Conservation (phyloP, 2,888 invertebrate genomes). For the Melinaea menophilus region DNA sequence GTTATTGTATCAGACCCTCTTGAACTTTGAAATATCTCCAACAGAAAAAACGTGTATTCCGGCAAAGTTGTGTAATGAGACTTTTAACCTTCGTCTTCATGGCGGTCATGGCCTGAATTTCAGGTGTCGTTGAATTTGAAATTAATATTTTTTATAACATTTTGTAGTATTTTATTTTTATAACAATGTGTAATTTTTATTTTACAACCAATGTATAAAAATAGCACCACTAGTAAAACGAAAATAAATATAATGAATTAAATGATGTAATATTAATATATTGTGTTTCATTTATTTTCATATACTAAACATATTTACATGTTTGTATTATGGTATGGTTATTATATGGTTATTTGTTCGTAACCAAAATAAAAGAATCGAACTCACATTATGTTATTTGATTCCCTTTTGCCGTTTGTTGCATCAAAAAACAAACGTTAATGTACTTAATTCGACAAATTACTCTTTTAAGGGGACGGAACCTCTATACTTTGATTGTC, state of each 20-base stretch:
- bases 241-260: no score
- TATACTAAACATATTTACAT: neutral
- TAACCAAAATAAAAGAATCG: no score
- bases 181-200: no score
- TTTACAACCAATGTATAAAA: no score
- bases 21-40: constrained; percentile 48
- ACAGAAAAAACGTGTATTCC: constrained; percentile 49
- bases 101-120: constrained; percentile 56
- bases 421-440: no score
- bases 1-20: constrained; percentile 54
- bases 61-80: constrained; percentile 36
- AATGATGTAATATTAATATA: no score
- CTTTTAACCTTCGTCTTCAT: constrained; percentile 44
- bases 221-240: no score
- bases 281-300: neutral
- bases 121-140: neutral
- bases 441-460: no score
- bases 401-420: no score
- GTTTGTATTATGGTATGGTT: neutral
- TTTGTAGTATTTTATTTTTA: neutral
- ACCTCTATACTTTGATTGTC: no score
- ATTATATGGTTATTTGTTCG: neutral
- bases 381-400: no score
- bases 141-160: neutral
- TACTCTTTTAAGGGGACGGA: no score